phyloP scores from a whole-genome alignment of 2,888 invertebrate species.

The Trichogramma evanescens region DNA sequence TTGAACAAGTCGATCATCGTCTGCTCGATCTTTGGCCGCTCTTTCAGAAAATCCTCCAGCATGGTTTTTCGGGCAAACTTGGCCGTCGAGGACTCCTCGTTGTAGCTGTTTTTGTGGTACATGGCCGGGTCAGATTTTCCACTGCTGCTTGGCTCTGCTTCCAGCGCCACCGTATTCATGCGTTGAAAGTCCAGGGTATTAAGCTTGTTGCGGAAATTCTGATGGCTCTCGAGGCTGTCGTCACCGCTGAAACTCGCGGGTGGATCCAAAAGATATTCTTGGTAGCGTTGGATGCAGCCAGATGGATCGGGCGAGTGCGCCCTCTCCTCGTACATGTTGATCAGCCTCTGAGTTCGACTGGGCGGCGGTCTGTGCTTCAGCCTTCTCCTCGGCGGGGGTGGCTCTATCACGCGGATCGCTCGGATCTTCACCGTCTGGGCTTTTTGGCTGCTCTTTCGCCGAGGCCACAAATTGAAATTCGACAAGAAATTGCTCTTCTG shows the following conservation, averaged over 20 bases:
- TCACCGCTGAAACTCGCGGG: slow-evolving; percentile 33
- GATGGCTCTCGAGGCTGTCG: slow-evolving; percentile 27
- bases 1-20: slow-evolving; percentile 32
- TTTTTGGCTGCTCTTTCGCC: too few species aligned
- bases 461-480: too few species aligned
- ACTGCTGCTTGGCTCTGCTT: slow-evolving; percentile 22
- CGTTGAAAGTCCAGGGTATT: slow-evolving; percentile 37
- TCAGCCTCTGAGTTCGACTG: slow-evolving; percentile 14
- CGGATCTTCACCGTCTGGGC: too few species aligned
- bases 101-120: slow-evolving; percentile 16
- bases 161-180: slow-evolving; percentile 40
- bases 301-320: slow-evolving; percentile 4
- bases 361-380: background rate
- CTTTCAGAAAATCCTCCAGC: slow-evolving; percentile 25
- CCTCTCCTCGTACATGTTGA: slow-evolving; percentile 19
- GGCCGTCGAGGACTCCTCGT: background rate
- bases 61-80: slow-evolving; percentile 13
- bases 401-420: slow-evolving; percentile 10
- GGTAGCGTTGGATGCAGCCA: background rate
- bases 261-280: slow-evolving; percentile 37
- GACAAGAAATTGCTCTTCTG: too few species aligned
- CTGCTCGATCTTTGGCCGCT: slow-evolving; percentile 29
- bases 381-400: slow-evolving; percentile 11
- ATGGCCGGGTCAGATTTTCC: slow-evolving; percentile 12
- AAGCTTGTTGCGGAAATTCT: slow-evolving; percentile 33